Evolutionary conservation across 2,113 vertebrate genomes (phyloP).

Genomic region (Beaufortia kweichowensis): DNA sequence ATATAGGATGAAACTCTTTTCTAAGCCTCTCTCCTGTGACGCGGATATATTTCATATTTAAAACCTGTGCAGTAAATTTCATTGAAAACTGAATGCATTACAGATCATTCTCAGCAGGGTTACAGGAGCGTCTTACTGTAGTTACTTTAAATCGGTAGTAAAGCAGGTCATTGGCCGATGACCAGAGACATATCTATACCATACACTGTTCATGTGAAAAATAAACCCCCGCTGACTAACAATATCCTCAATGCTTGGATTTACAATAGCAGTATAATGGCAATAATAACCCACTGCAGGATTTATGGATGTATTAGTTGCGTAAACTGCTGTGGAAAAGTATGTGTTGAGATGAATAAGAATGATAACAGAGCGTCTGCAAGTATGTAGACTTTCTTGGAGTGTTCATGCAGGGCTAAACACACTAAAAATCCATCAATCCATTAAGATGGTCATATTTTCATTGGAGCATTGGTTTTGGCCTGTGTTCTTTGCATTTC

Average conservation of each 20-base stretch:
- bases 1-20: constrained; percentile 1
- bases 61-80: constrained; percentile 15
- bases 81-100: background rate
- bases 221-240: constrained; percentile 11
- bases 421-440: background rate
- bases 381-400: too few species aligned
- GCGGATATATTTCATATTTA: background rate
- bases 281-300: background rate
- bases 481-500: background rate
- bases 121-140: background rate
- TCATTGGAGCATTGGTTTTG: background rate
- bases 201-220: constrained; percentile 14
- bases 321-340: too few species aligned
- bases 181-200: constrained; percentile 22
- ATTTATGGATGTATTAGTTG: background rate
- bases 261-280: constrained; percentile 6
- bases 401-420: too few species aligned
- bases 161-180: background rate
- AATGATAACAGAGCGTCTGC: too few species aligned
- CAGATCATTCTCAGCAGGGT: constrained; percentile 24
- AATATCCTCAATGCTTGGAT: background rate
- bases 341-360: too few species aligned
- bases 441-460: background rate
- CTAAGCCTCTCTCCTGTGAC: background rate
- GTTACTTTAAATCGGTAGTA: background rate